Evolutionary conservation across 2,888 invertebrate species (phyloP).

Genomic region (Steinernema carpocapsae): DNA sequence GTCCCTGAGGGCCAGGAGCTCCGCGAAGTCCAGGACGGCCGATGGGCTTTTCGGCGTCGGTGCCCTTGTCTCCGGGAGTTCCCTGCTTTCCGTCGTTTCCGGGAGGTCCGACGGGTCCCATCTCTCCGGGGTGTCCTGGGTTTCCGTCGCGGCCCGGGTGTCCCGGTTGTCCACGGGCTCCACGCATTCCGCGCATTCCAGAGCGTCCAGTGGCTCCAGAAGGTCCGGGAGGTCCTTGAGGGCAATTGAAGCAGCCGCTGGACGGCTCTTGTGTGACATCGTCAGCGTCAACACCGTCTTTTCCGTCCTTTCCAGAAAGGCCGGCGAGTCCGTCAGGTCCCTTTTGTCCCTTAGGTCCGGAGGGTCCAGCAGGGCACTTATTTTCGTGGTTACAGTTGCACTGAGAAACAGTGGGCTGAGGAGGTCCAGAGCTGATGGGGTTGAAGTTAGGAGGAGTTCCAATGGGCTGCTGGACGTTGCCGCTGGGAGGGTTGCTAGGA

Average conservation of each 20-base stretch:
- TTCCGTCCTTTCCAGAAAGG: conserved; percentile 50
- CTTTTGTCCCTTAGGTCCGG: conserved; percentile 44
- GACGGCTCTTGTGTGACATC: conserved; percentile 60
- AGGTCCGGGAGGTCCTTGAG: too few species aligned
- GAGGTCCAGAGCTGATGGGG: conserved; percentile 5
- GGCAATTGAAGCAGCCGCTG: conserved; percentile 55
- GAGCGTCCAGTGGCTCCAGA: conserved; percentile 28
- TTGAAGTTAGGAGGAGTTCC: conserved; percentile 13
- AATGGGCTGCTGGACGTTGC: background rate
- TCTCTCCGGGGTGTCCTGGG: conserved; percentile 20
- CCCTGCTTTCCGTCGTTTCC: conserved; percentile 52
- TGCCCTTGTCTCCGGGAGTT: conserved; percentile 53
- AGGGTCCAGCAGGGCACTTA: conserved; percentile 60
- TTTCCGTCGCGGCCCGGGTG: conserved; percentile 14
- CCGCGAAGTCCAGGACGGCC: conserved; percentile 49
- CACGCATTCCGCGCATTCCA: conserved; percentile 37
- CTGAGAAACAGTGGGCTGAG: background rate
- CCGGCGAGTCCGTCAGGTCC: conserved; percentile 55
- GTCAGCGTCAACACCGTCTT: conserved; percentile 60
- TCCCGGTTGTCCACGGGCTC: conserved; percentile 5
- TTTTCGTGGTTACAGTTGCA: conserved; percentile 53
- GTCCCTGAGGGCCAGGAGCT: conserved; percentile 40
- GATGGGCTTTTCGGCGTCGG: conserved; percentile 58
- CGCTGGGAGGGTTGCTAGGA: background rate
- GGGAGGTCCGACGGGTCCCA: conserved; percentile 49